Conservation (phyloP, 2,888 invertebrate species). For the Thecocarcelia acutangulata region DNA sequence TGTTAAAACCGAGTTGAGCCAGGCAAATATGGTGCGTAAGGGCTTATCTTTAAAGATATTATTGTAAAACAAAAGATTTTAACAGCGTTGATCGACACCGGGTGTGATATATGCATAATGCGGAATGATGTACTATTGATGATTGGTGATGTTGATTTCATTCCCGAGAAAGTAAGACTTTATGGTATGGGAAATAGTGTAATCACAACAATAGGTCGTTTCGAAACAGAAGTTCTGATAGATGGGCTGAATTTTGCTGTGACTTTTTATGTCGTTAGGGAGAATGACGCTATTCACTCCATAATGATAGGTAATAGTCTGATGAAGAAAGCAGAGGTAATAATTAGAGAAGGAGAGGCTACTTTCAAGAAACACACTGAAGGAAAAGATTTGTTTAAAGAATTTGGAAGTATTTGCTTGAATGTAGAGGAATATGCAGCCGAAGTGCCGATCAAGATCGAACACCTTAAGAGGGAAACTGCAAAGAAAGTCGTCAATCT, state of each 20-base stretch:
- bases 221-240: neutral
- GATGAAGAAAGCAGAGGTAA: too few species aligned
- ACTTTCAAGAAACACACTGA: too few species aligned
- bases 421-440: too few species aligned
- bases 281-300: too few species aligned
- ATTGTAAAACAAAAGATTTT: neutral
- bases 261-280: conserved; percentile 25
- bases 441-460: too few species aligned
- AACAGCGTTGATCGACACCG: conserved; percentile 11
- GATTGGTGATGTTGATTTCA: conserved; percentile 8
- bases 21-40: conserved; percentile 24
- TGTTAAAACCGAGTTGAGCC: neutral
- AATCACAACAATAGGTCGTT: conserved; percentile 1
- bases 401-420: too few species aligned
- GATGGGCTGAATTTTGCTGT: neutral
- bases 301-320: too few species aligned
- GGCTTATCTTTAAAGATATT: conserved; percentile 18
- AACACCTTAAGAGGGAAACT: too few species aligned
- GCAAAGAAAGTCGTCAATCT: too few species aligned
- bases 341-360: too few species aligned
- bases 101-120: conserved; percentile 21
- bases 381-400: too few species aligned
- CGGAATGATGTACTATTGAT: neutral
- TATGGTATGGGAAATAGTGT: conserved; percentile 8
- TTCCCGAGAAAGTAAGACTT: neutral